A percentile compares a stretch with the other conserved stretches of the same genome.
Conservation (phyloP, 2,888 invertebrate species). For the Nomada lathburiana region DNA sequence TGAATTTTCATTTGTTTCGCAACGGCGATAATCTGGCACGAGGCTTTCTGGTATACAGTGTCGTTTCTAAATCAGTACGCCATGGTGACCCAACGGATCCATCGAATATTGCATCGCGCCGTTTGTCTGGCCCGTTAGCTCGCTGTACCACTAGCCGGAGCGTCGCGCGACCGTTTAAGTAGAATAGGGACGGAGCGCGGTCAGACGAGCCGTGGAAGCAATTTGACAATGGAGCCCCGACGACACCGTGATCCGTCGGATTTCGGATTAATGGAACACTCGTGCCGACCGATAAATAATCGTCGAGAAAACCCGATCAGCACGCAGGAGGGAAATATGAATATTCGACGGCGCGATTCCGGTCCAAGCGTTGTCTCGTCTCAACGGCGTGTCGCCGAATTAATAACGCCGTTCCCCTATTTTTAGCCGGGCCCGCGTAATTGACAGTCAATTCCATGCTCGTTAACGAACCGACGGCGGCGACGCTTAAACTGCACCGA, state of each 20-base stretch:
- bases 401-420: constrained; percentile 39
- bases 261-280: too few relatives aligned
- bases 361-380: constrained; percentile 9
- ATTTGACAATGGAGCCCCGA: too few relatives aligned
- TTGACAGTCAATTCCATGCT: constrained; percentile 49
- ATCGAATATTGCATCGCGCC: neutral
- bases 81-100: constrained; percentile 15
- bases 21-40: constrained; percentile 42
- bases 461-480: constrained; percentile 20
- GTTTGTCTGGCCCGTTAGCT: neutral
- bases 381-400: constrained; percentile 29
- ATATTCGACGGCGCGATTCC: constrained; percentile 14
- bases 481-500: neutral
- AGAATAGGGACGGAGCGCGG: too few relatives aligned
- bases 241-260: too few relatives aligned
- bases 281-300: too few relatives aligned
- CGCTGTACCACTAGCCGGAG: neutral
- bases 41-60: neutral
- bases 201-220: too few relatives aligned
- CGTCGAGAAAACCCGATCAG: neutral
- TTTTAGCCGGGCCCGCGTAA: constrained; percentile 42
- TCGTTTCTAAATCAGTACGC: constrained; percentile 39
- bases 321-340: neutral
- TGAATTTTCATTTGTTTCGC: constrained; percentile 44
- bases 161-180: too few relatives aligned